Conservation (phyloP, 2,797 vertebrate species). For the Gallinago stenura region DNA sequence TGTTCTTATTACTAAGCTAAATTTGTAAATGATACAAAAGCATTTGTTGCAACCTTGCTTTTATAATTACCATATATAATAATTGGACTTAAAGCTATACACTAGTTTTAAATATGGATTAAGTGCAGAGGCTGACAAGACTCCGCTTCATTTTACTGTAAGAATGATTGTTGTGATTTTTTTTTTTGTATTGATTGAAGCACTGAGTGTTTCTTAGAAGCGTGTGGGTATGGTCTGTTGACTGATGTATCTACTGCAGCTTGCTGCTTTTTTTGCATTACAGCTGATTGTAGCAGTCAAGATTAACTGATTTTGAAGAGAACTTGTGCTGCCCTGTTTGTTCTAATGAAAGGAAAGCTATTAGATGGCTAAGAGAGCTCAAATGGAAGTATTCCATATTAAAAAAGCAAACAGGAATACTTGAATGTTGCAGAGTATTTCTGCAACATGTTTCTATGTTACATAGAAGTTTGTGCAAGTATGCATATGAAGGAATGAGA, state of each 20-base stretch:
- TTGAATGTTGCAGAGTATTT: neutral
- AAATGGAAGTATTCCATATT: neutral
- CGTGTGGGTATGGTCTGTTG: neutral
- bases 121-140: neutral
- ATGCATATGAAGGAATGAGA: neutral
- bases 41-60: neutral
- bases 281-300: neutral
- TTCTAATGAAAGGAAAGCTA: neutral
- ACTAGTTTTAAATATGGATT: neutral
- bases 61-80: neutral
- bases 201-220: neutral
- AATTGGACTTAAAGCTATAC: neutral
- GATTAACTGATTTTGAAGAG: neutral
- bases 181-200: neutral
- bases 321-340: neutral
- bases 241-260: neutral
- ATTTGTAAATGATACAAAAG: neutral
- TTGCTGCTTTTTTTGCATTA: neutral
- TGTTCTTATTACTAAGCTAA: neutral
- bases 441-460: neutral
- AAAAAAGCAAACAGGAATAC: neutral
- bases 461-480: neutral
- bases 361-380: neutral
- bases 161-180: neutral
- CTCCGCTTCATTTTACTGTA: neutral